Percentiles rank a stretch among this genome's conserved stretches.
Conservation (phyloP, 1,140 invertebrate genomes). For the Bombus pyrosoma region DNA sequence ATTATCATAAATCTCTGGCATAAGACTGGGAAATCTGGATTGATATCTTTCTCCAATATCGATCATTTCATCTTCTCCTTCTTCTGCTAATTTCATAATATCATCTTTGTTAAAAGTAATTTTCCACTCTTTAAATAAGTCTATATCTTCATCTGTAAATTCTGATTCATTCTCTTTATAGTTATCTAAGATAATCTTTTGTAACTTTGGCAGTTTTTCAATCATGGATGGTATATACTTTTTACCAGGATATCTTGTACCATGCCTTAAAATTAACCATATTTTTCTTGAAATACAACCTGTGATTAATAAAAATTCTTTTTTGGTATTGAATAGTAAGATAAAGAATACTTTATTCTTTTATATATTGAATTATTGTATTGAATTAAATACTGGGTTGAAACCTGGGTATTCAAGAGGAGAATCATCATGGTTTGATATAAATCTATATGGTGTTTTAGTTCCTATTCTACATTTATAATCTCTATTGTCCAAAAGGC, state of each 20-base stretch:
- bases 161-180: slow-evolving; percentile 66
- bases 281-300: slow-evolving; percentile 85
- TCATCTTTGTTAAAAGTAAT: slow-evolving; percentile 76
- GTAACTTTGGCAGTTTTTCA: slow-evolving; percentile 80
- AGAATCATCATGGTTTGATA: slow-evolving; percentile 84
- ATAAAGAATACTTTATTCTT: neutral
- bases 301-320: slow-evolving; percentile 64
- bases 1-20: slow-evolving; percentile 84
- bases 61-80: slow-evolving; percentile 87
- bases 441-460: slow-evolving; percentile 85
- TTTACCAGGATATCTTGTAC: slow-evolving; percentile 85
- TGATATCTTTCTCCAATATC: slow-evolving; percentile 86
- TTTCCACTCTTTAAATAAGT: slow-evolving; percentile 83
- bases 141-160: slow-evolving; percentile 75
- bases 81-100: slow-evolving; percentile 83
- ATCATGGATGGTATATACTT: slow-evolving; percentile 83
- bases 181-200: slow-evolving; percentile 81
- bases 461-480: slow-evolving; percentile 80
- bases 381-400: slow-evolving; percentile 31
- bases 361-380: neutral
- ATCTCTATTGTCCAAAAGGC: slow-evolving; percentile 46
- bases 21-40: slow-evolving; percentile 84
- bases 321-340: neutral
- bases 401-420: slow-evolving; percentile 82
- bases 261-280: slow-evolving; percentile 87